These are phyloP conservation scores for Drosophila yooni DNA, from an alignment of 2,888 invertebrate genomes.

Conservation along the genomic window DNA sequence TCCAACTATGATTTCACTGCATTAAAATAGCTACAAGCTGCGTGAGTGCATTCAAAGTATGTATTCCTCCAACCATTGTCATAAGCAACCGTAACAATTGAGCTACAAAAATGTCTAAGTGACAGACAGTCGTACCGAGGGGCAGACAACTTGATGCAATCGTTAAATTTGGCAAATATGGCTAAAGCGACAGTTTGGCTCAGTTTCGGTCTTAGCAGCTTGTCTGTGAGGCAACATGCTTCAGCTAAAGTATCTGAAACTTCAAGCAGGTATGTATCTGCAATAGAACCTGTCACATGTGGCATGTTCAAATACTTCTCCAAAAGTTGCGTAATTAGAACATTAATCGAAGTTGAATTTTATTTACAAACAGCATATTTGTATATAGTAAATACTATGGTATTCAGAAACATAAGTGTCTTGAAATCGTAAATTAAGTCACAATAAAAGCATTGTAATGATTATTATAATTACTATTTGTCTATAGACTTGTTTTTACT, in stretches of 20 bases:
- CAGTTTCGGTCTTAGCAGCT: slow-evolving; percentile 24
- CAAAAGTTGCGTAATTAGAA: slow-evolving; percentile 46
- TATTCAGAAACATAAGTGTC: neutral
- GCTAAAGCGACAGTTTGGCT: slow-evolving; percentile 55
- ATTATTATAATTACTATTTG: neutral
- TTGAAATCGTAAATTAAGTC: neutral
- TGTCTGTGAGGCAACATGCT: slow-evolving; percentile 46
- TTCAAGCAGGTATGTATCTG: slow-evolving; percentile 29
- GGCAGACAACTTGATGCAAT: slow-evolving; percentile 61
- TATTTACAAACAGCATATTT: neutral
- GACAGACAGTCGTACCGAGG: neutral
- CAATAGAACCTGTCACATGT: slow-evolving; percentile 40
- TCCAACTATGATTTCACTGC: slow-evolving; percentile 72
- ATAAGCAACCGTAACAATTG: slow-evolving; percentile 56
- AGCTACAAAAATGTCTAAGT: slow-evolving; percentile 38
- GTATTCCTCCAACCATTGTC: slow-evolving; percentile 55
- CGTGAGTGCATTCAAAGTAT: slow-evolving; percentile 71
- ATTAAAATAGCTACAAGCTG: slow-evolving; percentile 66
- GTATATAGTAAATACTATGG: neutral
- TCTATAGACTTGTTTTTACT: neutral
- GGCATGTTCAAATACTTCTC: slow-evolving; percentile 22
- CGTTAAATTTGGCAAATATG: slow-evolving; percentile 81
- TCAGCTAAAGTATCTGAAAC: slow-evolving; percentile 37
- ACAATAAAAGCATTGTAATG: neutral
- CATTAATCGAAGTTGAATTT: slow-evolving; percentile 10